Evolutionary conservation across 2,888 invertebrate genomes (phyloP).

Genomic region (Embidobia sp.): DNA sequence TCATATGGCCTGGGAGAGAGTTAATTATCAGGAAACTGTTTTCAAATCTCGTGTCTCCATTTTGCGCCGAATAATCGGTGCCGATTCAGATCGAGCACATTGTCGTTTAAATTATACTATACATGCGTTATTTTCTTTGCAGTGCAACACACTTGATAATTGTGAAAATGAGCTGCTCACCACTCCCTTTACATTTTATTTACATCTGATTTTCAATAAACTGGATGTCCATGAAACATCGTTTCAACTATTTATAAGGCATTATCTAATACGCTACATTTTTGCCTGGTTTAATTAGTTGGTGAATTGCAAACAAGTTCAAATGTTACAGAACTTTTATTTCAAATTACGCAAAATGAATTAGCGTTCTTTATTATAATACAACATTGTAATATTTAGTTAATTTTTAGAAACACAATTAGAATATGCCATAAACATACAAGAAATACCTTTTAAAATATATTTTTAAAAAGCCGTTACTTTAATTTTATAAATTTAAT

Average conservation of each 20-base stretch:
- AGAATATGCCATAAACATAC: no score
- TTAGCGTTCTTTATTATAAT: no score
- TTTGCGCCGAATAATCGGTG: slow-evolving; percentile 24
- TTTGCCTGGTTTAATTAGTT: slow-evolving; percentile 11
- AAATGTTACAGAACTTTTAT: slow-evolving; percentile 48
- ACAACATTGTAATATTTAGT: no score
- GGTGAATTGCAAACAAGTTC: slow-evolving; percentile 4
- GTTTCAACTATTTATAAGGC: slow-evolving; percentile 47
- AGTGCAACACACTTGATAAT: slow-evolving; percentile 4
- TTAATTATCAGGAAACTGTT: no score
- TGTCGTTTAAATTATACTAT: slow-evolving; percentile 20
- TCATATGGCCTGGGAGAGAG: no score
- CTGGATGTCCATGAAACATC: slow-evolving; percentile 12
- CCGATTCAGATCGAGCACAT: slow-evolving; percentile 27
- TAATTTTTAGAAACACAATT: no score
- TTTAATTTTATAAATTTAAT: no score
- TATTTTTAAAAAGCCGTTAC: no score
- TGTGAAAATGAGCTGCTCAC: slow-evolving; percentile 7
- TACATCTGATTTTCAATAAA: slow-evolving; percentile 41
- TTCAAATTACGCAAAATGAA: not conserved
- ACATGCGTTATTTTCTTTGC: slow-evolving; percentile 23
- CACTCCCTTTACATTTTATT: slow-evolving; percentile 29
- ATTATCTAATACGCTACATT: slow-evolving; percentile 28
- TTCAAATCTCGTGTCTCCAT: no score
- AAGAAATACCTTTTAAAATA: no score